These are phyloP conservation scores for Drosophila birchii DNA, from an alignment of 2,888 invertebrate species.

Conservation along the genomic window DNA sequence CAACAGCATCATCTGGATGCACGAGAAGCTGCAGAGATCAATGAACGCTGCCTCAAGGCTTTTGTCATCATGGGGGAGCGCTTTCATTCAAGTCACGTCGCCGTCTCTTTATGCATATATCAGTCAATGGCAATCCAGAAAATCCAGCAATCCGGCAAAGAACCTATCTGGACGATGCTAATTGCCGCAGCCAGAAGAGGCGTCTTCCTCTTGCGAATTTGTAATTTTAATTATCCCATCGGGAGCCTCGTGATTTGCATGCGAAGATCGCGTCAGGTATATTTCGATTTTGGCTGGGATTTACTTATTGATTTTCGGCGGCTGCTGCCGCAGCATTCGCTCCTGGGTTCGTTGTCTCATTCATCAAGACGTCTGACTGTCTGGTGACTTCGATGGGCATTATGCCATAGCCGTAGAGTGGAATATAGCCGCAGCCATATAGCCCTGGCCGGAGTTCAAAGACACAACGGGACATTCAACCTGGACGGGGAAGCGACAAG, in stretches of 20 bases:
- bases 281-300: slow-evolving; percentile 66
- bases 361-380: slow-evolving; percentile 78
- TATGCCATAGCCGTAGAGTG: slow-evolving; percentile 63
- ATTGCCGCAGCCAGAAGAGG: slow-evolving; percentile 54
- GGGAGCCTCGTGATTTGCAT: slow-evolving; percentile 62
- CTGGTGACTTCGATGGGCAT: slow-evolving; percentile 69
- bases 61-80: slow-evolving; percentile 57
- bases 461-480: slow-evolving; percentile 78
- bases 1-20: slow-evolving; percentile 38
- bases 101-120: slow-evolving; percentile 48
- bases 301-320: slow-evolving; percentile 45
- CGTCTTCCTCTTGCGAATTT: slow-evolving; percentile 61
- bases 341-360: slow-evolving; percentile 73
- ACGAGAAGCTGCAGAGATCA: slow-evolving; percentile 54
- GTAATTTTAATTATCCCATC: slow-evolving; percentile 68
- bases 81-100: slow-evolving; percentile 70
- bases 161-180: slow-evolving; percentile 60
- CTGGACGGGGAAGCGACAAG: slow-evolving; percentile 67
- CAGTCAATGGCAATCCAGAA: slow-evolving; percentile 20
- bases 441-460: slow-evolving; percentile 64
- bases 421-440: slow-evolving; percentile 22
- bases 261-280: slow-evolving; percentile 76
- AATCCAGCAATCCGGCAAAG: slow-evolving; percentile 26
- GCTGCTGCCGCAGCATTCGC: slow-evolving; percentile 22
- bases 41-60: slow-evolving; percentile 78